A percentile compares a stretch with the other conserved stretches of the same genome.
These are phyloP conservation scores for Aleadryas rufinucha DNA, from an alignment of 2,113 vertebrate genomes.

Conservation along the genomic window DNA sequence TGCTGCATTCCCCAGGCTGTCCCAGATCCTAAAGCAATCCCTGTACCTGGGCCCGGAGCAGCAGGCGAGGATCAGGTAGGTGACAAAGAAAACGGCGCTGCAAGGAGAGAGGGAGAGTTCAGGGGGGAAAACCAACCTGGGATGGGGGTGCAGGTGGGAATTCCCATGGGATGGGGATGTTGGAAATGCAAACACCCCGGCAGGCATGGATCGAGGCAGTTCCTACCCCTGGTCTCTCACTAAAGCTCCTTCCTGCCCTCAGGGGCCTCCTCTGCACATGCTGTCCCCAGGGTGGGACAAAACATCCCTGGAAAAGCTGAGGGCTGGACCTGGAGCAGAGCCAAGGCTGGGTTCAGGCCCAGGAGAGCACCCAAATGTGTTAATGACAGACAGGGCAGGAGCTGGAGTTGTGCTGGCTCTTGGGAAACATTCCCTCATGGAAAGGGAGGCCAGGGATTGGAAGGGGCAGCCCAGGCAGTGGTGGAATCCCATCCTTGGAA, in stretches of 20 bases:
- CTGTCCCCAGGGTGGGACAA: not conserved
- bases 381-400: not conserved
- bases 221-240: not conserved
- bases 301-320: not conserved
- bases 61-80: constrained; percentile 90
- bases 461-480: not conserved
- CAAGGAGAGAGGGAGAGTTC: not conserved
- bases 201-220: accelerated
- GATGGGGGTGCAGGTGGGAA: not conserved
- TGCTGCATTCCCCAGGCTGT: not conserved
- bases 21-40: accelerated
- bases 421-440: not conserved
- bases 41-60: constrained; percentile 85
- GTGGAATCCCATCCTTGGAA: not conserved
- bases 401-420: not conserved
- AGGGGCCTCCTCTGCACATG: not conserved
- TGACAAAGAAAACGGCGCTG: constrained; percentile 90
- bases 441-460: not conserved
- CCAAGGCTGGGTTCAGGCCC: not conserved
- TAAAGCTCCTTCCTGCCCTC: not conserved
- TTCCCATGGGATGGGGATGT: not conserved
- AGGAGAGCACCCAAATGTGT: not conserved
- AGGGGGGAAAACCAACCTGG: not conserved
- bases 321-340: not conserved
- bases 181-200: accelerated